Percentiles rank a stretch among this genome's conserved stretches.
These are phyloP conservation scores for Epicauta chinensis DNA, from an alignment of 1,140 invertebrate genomes.

Conservation along the genomic window DNA sequence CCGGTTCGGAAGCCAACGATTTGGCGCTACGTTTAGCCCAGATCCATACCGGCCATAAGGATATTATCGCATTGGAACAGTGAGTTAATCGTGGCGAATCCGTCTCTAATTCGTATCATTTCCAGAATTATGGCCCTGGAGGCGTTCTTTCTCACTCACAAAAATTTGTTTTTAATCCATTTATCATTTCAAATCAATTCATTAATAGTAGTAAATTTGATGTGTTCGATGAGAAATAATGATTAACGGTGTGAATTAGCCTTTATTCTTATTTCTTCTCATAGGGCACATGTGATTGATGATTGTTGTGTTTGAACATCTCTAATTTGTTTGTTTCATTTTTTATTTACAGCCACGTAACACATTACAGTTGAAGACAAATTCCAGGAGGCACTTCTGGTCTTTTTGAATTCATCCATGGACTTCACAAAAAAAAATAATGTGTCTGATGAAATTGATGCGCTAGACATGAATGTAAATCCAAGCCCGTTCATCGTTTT, in stretches of 20 bases:
- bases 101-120: background rate
- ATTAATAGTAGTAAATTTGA: background rate
- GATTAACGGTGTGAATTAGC: background rate
- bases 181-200: background rate
- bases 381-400: too few relatives aligned
- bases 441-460: too few relatives aligned
- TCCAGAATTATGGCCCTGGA: constrained; percentile 9
- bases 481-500: constrained; percentile 1
- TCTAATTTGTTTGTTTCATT: constrained; percentile 41
- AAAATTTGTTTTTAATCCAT: constrained; percentile 1
- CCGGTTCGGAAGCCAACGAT: constrained; percentile 99
- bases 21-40: constrained; percentile 86
- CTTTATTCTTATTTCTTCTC: constrained; percentile 3
- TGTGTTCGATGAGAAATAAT: constrained; percentile 10
- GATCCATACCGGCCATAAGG: constrained; percentile 79
- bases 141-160: background rate
- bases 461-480: too few relatives aligned
- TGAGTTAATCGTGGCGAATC: constrained; percentile 56
- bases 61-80: constrained; percentile 93
- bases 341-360: constrained; percentile 40
- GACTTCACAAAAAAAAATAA: too few relatives aligned
- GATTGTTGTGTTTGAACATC: constrained; percentile 14
- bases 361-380: constrained; percentile 22
- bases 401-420: too few relatives aligned
- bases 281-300: constrained; percentile 1